A percentile compares a stretch with the other conserved stretches of the same genome.
Conservation (phyloP, 2,797 vertebrate genomes). For the Antennarius maculatus region DNA sequence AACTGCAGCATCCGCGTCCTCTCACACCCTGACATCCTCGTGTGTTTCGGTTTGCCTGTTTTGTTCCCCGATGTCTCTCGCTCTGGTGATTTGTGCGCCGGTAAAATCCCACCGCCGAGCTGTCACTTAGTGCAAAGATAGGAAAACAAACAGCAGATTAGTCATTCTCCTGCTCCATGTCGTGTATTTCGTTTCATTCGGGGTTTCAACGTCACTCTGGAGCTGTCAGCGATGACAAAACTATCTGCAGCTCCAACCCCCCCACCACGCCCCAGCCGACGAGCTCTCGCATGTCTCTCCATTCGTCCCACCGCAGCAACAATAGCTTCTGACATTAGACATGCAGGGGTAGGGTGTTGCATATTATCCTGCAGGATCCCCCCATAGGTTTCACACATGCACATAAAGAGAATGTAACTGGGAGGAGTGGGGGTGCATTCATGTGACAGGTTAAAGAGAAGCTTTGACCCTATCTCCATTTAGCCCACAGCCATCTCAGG, state of each 20-base stretch:
- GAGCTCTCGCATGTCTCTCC: slow-evolving; percentile 66
- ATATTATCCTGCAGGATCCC: slow-evolving; percentile 60
- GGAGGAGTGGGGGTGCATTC: slow-evolving; percentile 25
- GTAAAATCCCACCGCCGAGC: slow-evolving; percentile 59
- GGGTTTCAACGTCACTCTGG: slow-evolving; percentile 64
- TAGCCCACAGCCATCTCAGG: slow-evolving; percentile 67
- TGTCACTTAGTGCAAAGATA: slow-evolving; percentile 66
- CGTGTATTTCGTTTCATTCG: slow-evolving; percentile 74
- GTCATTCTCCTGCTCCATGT: slow-evolving; percentile 66
- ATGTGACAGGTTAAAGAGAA: slow-evolving; percentile 76
- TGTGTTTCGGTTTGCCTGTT: slow-evolving; percentile 21
- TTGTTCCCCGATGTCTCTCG: slow-evolving; percentile 10
- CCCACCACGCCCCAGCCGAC: slow-evolving; percentile 53
- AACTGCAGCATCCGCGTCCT: slow-evolving; percentile 53
- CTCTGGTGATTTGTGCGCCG: slow-evolving; percentile 41
- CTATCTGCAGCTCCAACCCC: slow-evolving; percentile 44
- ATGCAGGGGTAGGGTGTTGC: slow-evolving; percentile 45
- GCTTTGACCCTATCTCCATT: slow-evolving; percentile 77
- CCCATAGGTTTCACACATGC: slow-evolving; percentile 54
- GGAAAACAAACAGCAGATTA: slow-evolving; percentile 74
- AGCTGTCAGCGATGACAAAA: slow-evolving; percentile 71
- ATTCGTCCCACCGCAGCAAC: slow-evolving; percentile 65
- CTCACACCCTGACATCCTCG: slow-evolving; percentile 24
- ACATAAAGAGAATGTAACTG: slow-evolving; percentile 27
- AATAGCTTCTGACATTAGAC: slow-evolving; percentile 75